Base-by-base conservation (phyloP, 2,113 vertebrate species). In the Sinocyclocheilus maitianheensis region DNA sequence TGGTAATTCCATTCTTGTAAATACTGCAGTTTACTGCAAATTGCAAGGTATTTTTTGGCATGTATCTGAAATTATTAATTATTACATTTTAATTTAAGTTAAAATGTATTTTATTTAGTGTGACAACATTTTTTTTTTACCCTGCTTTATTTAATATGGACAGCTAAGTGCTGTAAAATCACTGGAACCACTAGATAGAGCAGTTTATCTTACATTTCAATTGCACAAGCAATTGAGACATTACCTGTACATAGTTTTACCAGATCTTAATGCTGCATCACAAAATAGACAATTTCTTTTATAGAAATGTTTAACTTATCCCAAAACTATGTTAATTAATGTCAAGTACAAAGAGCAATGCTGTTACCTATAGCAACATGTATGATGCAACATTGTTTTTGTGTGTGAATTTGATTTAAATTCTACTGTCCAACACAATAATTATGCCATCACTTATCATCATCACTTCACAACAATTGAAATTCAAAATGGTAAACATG, bases 151-250 rank as follows among this genome's bases (percentile, higher is more conserved):
- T 51, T 12, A 20, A 2, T 12, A 10, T 4, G 10, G 37, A 16
- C 71, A n/a, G 37, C 37, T 13, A 53, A 53, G 51, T 53, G 37
- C 22, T 63, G 37, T 14, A 24, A 14, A 62, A 63, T 22, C 5
- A n/a, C 53, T 60, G 20, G 20, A 6, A 71, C 63, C 80, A 71
- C 63, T 82, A 82, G 80, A 82, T 48, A 26, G 63, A 22, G 80
- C 46, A 34, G 43, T 65, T 65, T 48, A 81, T 81, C 46, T 82
- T 71, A 34, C 16, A 55, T 30, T 69, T 7, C 55, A 58, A 58
- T 20, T 5, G 46, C 46, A 48, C 46, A 13, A 11, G 48, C 12
- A 51, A 11, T 3, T 48, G 2, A 69, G 7, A 18, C 67, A 40
- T 18, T 71, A 14, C 8, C 65, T 18, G 16, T 18, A 9, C 34